Base-by-base conservation (phyloP, 2,888 invertebrate species). In the Sinotaia quadrata region DNA sequence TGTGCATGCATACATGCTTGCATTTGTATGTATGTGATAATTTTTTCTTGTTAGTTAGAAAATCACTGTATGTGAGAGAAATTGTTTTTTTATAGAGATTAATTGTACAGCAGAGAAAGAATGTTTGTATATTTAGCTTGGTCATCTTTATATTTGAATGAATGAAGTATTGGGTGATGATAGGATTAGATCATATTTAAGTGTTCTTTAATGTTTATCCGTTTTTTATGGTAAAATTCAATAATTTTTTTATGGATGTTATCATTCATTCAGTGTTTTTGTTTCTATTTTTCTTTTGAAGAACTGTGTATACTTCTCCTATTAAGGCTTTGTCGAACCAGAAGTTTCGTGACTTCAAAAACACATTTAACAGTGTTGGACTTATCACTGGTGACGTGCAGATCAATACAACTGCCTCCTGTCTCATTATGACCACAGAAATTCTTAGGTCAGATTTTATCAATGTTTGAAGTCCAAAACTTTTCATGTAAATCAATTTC, bases 291-390 rank as follows among this genome's bases (percentile, higher is more conserved):
- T 12, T 41, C 51, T 61, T 27, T 76, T 75, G 2, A 75, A 88
- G 88, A 68, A 85, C 85, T n/a, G 87, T 99, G 75, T 99, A 99
- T 89, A 99, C 99, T 0, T 98, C 98, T 0, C 99, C 99, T 0
- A 98, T 99, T 77, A 99, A 99, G 90, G 99, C 99, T 0, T 89
- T 99, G 2, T 99, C 98, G 0, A 99, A 99, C 90, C 99, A 99
- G 87, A 99, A 99, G 88, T 99, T 96, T 89, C 92, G 97, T 34
- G 99, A 99, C 84, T 99, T 99, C 88, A 96, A 95, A 87, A 92
- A 92, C 67, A 93, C 92, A 66, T 99, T 98, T 84, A 78, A 65
- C 21, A 87, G 87, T 73, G 88, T 88, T 2, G 88, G 88, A 0
- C 73, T 88, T 37, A 80, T 88, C 12, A 88, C 88, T 3, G 88